Conservation (phyloP, 2,888 invertebrate species). For the Mellilla xanthometata region DNA sequence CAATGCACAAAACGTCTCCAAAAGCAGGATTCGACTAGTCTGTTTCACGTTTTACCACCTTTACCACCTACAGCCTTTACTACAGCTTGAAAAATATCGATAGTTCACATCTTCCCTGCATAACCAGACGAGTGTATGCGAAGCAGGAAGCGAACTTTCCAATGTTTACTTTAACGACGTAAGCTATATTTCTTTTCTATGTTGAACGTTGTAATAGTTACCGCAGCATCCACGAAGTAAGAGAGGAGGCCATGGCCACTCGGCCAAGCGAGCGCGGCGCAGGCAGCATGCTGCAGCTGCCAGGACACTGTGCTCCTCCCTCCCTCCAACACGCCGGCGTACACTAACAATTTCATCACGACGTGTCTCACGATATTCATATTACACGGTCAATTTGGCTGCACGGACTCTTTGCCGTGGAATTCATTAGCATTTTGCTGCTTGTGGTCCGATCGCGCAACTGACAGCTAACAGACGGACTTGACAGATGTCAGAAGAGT, state of each 20-base stretch:
- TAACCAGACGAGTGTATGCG: too few relatives aligned
- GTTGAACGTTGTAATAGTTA: too few relatives aligned
- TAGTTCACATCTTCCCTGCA: too few relatives aligned
- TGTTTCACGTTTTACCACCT: too few relatives aligned
- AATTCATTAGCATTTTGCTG: conserved; percentile 18
- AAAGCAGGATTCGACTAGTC: too few relatives aligned
- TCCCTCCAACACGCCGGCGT: conserved; percentile 37
- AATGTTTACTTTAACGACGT: too few relatives aligned
- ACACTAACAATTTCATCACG: conserved; percentile 49
- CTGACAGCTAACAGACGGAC: background rate
- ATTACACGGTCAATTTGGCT: conserved; percentile 30
- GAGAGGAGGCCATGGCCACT: conserved; percentile 41
- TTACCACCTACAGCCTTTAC: too few relatives aligned
- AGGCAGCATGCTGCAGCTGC: conserved; percentile 45
- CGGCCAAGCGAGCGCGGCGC: conserved; percentile 44
- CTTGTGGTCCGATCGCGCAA: conserved; percentile 12
- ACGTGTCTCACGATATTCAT: conserved; percentile 41
- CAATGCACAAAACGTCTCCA: too few relatives aligned
- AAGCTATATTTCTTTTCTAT: too few relatives aligned
- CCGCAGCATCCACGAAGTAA: conserved; percentile 49
- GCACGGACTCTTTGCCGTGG: conserved; percentile 4
- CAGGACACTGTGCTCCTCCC: conserved; percentile 46
- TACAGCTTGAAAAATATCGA: too few relatives aligned
- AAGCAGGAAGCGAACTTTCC: too few relatives aligned
- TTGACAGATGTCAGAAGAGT: too few relatives aligned